A percentile compares a stretch with the other conserved stretches of the same genome.
Evolutionary conservation across 2,797 vertebrate genomes (phyloP).

Genomic region (Mycteria americana): DNA sequence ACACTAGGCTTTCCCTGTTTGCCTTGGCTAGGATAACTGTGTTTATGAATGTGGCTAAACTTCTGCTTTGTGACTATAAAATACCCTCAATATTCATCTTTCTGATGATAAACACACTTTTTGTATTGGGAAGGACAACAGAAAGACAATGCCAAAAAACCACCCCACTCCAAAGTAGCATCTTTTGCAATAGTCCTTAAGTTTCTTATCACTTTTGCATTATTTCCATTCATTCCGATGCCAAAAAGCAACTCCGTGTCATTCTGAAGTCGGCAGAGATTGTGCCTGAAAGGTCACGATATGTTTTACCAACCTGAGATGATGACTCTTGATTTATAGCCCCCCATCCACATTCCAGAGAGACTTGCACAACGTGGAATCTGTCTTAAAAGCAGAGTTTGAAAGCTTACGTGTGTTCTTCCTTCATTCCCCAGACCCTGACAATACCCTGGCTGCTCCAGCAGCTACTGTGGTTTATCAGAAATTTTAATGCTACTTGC

Average conservation of each 20-base stretch:
- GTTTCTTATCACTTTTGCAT: not conserved
- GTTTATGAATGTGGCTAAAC: conserved; percentile 2
- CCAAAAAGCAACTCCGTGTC: not conserved
- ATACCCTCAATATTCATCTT: not conserved
- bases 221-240: not conserved
- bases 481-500: not conserved
- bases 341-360: not conserved
- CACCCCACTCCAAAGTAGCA: not conserved
- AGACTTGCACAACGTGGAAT: not conserved
- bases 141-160: not conserved
- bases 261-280: not conserved
- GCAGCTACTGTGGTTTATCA: not conserved
- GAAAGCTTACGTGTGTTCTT: not conserved
- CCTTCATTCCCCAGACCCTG: not conserved
- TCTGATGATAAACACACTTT: not conserved
- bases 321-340: not conserved
- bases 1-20: conserved; percentile 24
- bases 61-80: conserved; percentile 4
- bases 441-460: not conserved
- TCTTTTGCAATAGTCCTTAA: not conserved
- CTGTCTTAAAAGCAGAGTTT: not conserved
- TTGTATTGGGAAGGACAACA: not conserved
- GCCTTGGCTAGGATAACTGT: not conserved
- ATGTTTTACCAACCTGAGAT: not conserved
- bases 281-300: not conserved